Evolutionary conservation across 2,113 vertebrate species (phyloP).

Genomic region (Andinoacara biseriatus): DNA sequence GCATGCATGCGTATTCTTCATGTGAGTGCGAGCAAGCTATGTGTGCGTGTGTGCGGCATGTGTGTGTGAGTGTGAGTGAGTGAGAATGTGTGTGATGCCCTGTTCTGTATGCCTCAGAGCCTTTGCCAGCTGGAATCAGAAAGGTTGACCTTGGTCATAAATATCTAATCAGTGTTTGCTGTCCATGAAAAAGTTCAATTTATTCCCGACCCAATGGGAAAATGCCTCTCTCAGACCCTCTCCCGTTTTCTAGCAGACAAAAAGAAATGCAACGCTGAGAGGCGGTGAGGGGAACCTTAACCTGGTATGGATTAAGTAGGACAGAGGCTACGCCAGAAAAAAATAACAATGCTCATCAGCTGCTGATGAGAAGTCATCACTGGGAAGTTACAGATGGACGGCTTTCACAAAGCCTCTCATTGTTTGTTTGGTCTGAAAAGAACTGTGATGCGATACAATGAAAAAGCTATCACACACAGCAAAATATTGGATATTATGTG

Average conservation of each 20-base stretch:
- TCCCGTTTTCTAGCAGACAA: conserved; percentile 63
- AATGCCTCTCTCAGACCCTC: conserved; percentile 68
- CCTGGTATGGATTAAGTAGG: conserved; percentile 69
- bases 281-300: conserved; percentile 59
- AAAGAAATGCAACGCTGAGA: conserved; percentile 65
- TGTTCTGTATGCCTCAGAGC: conserved; percentile 77
- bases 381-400: conserved; percentile 77
- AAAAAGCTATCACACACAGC: conserved; percentile 66
- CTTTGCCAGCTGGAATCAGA: conserved; percentile 76
- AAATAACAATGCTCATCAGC: conserved; percentile 71
- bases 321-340: conserved; percentile 46
- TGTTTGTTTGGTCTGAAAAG: conserved; percentile 74
- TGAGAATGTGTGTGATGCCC: conserved; percentile 55
- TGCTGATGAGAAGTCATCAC: conserved; percentile 78
- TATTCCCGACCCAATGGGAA: conserved; percentile 80
- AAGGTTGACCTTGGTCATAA: conserved; percentile 81
- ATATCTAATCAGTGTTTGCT: conserved; percentile 82
- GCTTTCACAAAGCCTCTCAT: conserved; percentile 68
- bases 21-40: not conserved
- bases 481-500: conserved; percentile 75
- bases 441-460: conserved; percentile 64
- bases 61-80: not conserved
- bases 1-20: conserved; percentile 11
- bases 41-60: not conserved
- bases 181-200: conserved; percentile 82